A percentile compares a stretch with the other conserved stretches of the same genome.
Evolutionary conservation across 2,797 vertebrate genomes (phyloP).

Genomic region (Acanthiza pusilla): DNA sequence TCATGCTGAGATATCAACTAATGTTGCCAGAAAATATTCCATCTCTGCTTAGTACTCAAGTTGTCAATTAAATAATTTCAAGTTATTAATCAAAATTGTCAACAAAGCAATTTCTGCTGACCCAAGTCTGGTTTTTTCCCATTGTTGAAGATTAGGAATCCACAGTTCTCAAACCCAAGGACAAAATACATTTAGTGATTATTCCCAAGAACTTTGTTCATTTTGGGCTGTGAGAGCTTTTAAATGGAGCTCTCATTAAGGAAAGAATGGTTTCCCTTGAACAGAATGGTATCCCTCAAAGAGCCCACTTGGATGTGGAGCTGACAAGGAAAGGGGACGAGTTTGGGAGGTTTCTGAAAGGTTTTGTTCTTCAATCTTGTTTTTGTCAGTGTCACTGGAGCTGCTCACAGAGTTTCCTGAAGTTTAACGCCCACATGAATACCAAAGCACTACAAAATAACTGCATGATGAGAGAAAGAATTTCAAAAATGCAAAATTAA

Average conservation of each 20-base stretch:
- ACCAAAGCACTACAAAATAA: constrained; percentile 21
- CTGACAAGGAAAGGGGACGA: background rate
- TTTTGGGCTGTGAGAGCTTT: background rate
- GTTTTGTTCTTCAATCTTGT: constrained; percentile 30
- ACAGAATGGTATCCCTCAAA: constrained; percentile 18
- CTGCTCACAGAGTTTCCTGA: background rate
- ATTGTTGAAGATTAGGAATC: background rate
- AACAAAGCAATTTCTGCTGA: background rate
- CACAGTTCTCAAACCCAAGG: background rate
- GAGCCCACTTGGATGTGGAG: background rate
- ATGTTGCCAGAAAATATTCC: background rate
- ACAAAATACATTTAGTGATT: background rate
- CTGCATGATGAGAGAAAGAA: constrained; percentile 22
- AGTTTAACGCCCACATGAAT: constrained; percentile 17
- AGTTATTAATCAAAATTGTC: background rate
- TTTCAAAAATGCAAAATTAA: constrained; percentile 49
- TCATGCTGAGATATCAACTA: background rate
- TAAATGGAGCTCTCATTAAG: constrained; percentile 3
- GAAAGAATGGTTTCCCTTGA: background rate
- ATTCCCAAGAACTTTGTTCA: background rate
- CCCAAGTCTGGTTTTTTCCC: background rate
- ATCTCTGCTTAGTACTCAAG: background rate
- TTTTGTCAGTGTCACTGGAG: constrained; percentile 46
- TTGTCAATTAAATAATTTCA: background rate
- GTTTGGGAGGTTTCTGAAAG: background rate